Evolutionary conservation across 2,113 vertebrate species (phyloP), one percentile per base, ranked within the genome.

Genomic region (Rhineura floridana): DNA sequence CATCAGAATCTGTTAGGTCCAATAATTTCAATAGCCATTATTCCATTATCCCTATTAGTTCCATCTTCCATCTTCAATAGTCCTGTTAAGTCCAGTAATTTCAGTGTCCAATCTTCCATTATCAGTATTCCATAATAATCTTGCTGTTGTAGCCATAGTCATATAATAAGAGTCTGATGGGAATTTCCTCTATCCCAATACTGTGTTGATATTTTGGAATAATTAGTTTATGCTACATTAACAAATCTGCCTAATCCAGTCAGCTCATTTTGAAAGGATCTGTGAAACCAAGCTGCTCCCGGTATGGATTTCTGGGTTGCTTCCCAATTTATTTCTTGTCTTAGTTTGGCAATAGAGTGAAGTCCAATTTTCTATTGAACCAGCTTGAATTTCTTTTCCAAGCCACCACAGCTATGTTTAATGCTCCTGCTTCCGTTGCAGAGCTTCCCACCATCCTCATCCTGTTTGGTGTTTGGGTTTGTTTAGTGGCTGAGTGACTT

Each of bases 301-400:
- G 2, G 1, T 21, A 11, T 67, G 4, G 23, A 50, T 78, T n/a
- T 67, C 6, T 46, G 33, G 39, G 15, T 19, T 50, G 44, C 21
- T 50, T 10, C 33, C 30, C 30, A 33, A 30, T 81, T 81, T 81
- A 62, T 30, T 81, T 50, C 80, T 5, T 69, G 86, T 84, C 12
- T 80, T 89, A 84, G 84, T 83, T 87, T 89, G 39, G 21, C 50
- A 89, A 10, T 8, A 77, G 55, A 84, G 87, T 70, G 46, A 39
- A 7, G 33, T 80, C 69, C 81, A 36, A 0, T 23, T 73, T 75
- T 81, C 2, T 62, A 63, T 1, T 84, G 85, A 70, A 84, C 75
- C 23, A 59, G 12, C 59, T 3, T 9, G 1, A 17, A 25, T 4
- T 76, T 91, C 33, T 83, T 36, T 81, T 72, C 7, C 30, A 79